Evolutionary conservation across 2,888 invertebrate genomes (phyloP), one percentile per base, ranked within the genome.

Genomic region (Ptilodon capucinus): DNA sequence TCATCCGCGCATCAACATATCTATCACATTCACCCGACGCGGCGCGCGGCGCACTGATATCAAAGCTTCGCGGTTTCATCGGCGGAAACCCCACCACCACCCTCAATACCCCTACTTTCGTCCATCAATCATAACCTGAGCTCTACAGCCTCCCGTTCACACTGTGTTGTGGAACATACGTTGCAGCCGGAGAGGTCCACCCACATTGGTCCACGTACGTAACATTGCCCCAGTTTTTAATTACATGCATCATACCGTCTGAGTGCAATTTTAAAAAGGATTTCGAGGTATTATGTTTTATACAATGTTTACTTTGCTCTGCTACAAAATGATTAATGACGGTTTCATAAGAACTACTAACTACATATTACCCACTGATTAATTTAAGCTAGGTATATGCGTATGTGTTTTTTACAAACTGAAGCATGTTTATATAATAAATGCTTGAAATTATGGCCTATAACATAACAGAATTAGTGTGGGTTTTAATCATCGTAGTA

Each of bases 211-310:
- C 41, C 14, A 32, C 35, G 40, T 52, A 65, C 60, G 63, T 71
- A 69, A 73, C 72, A 74, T 66, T 83, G 81, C 79, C 76, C 78
- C 78, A 84, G 76, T 83, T 86, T 87, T 86, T 86, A 88, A 87
- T 86, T 84, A 84, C 85, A 86, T 84, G 81, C 83, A 86, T 85
- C 82, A 84, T 78, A 68, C 76, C 71, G 69, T 58, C 57, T 55
- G 75, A 75, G 76, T 80, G 81, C 79, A 82, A 76, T 80, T 81
- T 77, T 74, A 76, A 80, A 84, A 82, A 78, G 78, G 79, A 83
- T 84, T 84, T 79, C 64, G 76, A 73, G 71, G 67, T 71, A 74
- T 74, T 76, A 69, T 64, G 56, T 52, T 72, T 70, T 66, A 61
- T 71, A 70, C 41, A 55, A 51, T 56, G 32, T 51, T 21, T 32